Base-by-base conservation (phyloP, 2,888 invertebrate species). In the Augiades crinisus region DNA sequence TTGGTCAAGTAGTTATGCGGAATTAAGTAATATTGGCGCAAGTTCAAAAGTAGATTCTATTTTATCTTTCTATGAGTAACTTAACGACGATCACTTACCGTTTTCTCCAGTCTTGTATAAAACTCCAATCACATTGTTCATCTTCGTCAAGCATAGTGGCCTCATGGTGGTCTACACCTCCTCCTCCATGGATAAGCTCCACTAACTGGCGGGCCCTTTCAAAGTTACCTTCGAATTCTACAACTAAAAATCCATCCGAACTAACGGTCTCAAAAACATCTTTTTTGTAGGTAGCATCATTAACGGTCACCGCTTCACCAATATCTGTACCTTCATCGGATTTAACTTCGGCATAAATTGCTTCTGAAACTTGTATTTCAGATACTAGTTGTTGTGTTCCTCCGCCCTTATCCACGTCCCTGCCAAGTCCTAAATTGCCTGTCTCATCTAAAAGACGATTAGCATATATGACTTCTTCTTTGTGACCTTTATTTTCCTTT, bases 21-120 rank as follows among this genome's bases (percentile, higher is more conserved):
- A 16, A 34, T 12, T 44, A 44, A 13, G 14, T 34, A 30, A 30
- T 38, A 30, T n/a, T n/a, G n/a, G n/a, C n/a, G n/a, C 27, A 8
- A 38, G 38, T 14, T 47, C 13, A 27, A n/a, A n/a, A n/a, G n/a
- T n/a, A n/a, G n/a, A n/a, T n/a, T 14, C n/a, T 13, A 21, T 2
- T 21, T 30, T 31, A 27, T 4, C 27, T 4, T 19, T 4, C 19
- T 4, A 19, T 19, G 19, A 19, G 19, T 4, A 4, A 4, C n/a
- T n/a, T n/a, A n/a, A n/a, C n/a, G n/a, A 5, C 13, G 3, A 24
- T 45, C 21, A 75, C 82, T 72, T 81, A 93, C 93, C 93, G 91
- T 80, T 92, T 91, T 68, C 94, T 90, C 94, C 94, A 94, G 69
- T 92, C 92, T 75, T 94, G 94, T 41, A 94, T 94, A 72, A 93